Conservation (phyloP, 1,140 invertebrate genomes). For the Anastrepha ludens region DNA sequence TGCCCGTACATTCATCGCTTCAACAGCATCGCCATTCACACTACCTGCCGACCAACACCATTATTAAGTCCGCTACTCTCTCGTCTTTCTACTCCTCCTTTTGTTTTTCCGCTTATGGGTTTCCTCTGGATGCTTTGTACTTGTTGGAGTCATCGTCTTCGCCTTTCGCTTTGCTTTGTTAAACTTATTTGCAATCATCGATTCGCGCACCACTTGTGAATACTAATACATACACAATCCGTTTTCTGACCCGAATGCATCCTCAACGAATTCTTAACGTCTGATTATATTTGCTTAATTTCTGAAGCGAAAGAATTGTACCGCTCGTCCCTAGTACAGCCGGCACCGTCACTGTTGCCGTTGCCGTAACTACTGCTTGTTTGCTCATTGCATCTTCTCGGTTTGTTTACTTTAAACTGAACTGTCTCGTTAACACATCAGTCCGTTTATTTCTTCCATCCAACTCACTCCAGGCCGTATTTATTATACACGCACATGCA, state of each 20-base stretch:
- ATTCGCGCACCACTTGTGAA: slow-evolving; percentile 40
- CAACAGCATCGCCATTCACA: not conserved
- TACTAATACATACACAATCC: not conserved
- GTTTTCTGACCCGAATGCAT: not conserved
- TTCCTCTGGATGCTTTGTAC: not conserved
- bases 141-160: not conserved
- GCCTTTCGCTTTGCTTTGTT: not conserved
- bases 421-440: slow-evolving; percentile 42
- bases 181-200: slow-evolving; percentile 42
- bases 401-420: slow-evolving; percentile 45
- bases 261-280: slow-evolving; percentile 33
- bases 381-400: slow-evolving; percentile 5
- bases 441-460: not conserved
- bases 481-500: not conserved
- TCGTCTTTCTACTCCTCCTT: not conserved
- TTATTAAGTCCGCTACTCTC: not conserved
- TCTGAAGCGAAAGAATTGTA: not conserved
- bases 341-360: not conserved
- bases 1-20: not conserved
- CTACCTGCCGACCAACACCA: not conserved
- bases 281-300: slow-evolving; percentile 45
- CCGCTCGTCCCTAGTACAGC: not conserved
- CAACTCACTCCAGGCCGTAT: not conserved
- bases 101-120: not conserved
- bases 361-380: not conserved